Conservation (phyloP, 2,888 invertebrate genomes). For the Lottia scabra region DNA sequence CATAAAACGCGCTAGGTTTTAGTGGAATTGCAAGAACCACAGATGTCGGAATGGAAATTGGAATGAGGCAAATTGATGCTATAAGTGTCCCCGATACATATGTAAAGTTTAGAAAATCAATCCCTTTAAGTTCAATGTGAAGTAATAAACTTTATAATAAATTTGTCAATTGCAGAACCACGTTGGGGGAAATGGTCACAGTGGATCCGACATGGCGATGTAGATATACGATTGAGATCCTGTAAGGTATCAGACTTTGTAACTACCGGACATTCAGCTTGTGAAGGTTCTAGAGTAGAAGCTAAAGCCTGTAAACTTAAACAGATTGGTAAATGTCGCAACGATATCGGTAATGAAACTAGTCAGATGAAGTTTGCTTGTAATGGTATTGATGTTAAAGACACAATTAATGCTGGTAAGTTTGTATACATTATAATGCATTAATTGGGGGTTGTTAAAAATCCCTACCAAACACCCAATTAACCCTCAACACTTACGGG, state of each 20-base stretch:
- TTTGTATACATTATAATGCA: too few relatives aligned
- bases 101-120: too few relatives aligned
- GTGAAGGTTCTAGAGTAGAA: conserved; percentile 29
- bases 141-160: too few relatives aligned
- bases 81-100: too few relatives aligned
- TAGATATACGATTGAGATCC: conserved; percentile 43
- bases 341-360: conserved; percentile 18
- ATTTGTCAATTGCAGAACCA: conserved; percentile 12
- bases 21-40: too few relatives aligned
- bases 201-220: conserved; percentile 48
- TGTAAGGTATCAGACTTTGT: conserved; percentile 31
- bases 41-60: too few relatives aligned
- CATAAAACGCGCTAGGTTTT: too few relatives aligned
- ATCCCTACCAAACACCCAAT: too few relatives aligned
- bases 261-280: conserved; percentile 18
- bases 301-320: conserved; percentile 24
- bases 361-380: conserved; percentile 30
- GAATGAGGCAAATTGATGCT: too few relatives aligned
- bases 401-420: conserved; percentile 28
- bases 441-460: too few relatives aligned
- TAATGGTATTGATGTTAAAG: conserved; percentile 35
- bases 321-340: conserved; percentile 20
- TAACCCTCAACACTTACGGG: too few relatives aligned
- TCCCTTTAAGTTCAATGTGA: too few relatives aligned
- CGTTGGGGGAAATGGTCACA: conserved; percentile 50